These are phyloP conservation scores for Elymnias hypermnestra DNA, from an alignment of 1,140 invertebrate species.

Conservation along the genomic window DNA sequence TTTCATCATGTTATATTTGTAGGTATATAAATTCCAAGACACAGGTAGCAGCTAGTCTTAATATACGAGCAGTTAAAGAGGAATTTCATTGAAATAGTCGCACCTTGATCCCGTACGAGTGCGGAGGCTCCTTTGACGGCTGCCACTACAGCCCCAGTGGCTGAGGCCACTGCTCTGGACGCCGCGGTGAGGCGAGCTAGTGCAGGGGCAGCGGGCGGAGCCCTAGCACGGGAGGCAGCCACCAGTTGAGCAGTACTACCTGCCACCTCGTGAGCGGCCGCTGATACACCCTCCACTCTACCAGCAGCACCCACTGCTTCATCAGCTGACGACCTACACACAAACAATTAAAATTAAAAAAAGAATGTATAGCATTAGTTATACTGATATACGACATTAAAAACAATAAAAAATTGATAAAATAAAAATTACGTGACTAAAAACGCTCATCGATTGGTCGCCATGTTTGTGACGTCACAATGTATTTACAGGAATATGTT, in stretches of 20 bases:
- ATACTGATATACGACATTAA: no score
- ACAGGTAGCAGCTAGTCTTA: no score
- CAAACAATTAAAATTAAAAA: background rate
- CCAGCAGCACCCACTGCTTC: slow-evolving; percentile 91
- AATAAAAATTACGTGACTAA: no score
- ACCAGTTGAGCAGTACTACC: slow-evolving; percentile 98
- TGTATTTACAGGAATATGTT: no score
- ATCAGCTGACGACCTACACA: slow-evolving; percentile 90
- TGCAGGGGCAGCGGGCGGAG: slow-evolving; percentile 88
- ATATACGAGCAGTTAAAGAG: no score
- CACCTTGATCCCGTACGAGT: slow-evolving; percentile 39
- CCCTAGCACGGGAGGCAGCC: slow-evolving; percentile 95
- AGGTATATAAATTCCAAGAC: no score
- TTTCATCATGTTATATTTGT: no score
- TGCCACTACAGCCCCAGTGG: slow-evolving; percentile 94
- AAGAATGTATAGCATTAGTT: no score
- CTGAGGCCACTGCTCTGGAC: slow-evolving; percentile 90
- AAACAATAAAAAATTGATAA: no score
- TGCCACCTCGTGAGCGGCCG: slow-evolving; percentile 97
- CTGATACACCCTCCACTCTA: slow-evolving; percentile 95
- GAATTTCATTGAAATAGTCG: background rate
- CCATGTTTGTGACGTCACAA: no score
- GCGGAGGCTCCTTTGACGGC: slow-evolving; percentile 84
- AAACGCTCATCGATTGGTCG: no score
- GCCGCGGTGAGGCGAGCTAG: slow-evolving; percentile 87